Evolutionary conservation across 2,113 vertebrate genomes (phyloP), one percentile per base, ranked within the genome.

Genomic region (Cavia porcellus): DNA sequence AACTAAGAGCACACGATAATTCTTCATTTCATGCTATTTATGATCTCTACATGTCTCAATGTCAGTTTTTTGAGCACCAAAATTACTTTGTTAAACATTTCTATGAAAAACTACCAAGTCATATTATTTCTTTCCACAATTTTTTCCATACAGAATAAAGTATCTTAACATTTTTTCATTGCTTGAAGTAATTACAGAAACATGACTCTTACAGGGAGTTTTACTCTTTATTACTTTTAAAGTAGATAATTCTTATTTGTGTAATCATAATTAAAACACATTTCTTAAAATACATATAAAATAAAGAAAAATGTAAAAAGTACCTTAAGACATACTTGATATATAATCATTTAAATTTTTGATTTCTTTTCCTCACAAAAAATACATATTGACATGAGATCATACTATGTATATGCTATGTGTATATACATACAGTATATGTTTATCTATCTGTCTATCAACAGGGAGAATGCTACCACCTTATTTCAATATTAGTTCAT

Each of bases 251-350:
- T 92, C 66, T 93, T 50, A 17, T 72, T 88, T 74, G 15, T 42
- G 35, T 70, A 52, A 87, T 90, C 17, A 80, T 68, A 96, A 72
- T 45, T 42, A 96, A 95, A 89, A 57, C 22, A 3, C 75, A 15
- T 38, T 68, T 95, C 50, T 89, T 85, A 85, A 96, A 82, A 90
- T 85, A 77, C 57, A 64, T 70, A 70, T 6, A 93, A 91, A 86
- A 42, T 92, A 28, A n/a, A 75, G 52, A 83, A 85, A 83, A 38
- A 79, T 80, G 2, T 93, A 57, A 85, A 81, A 68, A 50, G 45
- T 68, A 19, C 68, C 79, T 68, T 15, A 50, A 94, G 11, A 92
- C 17, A 80, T 81, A 85, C 35, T 32, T 81, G 17, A 77, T 83
- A 14, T 3, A 77, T 68, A 91, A 59, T 85, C 6, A 55, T 64